Base-by-base conservation (phyloP, 2,888 invertebrate genomes). In the Linnaemya tessellans region DNA sequence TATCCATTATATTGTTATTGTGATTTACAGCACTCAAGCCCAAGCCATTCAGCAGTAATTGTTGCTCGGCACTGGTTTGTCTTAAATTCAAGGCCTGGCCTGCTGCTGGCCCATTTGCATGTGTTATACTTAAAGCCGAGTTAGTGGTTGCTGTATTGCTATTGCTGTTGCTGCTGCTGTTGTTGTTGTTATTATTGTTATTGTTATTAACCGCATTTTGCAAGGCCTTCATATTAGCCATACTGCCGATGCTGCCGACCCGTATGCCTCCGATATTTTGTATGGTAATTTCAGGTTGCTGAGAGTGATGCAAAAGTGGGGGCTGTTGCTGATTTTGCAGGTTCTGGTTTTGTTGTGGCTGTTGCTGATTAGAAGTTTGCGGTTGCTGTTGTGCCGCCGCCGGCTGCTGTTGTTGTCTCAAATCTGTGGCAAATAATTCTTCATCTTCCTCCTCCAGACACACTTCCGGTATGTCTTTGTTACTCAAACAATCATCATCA, bases 381-480 rank as follows among this genome's bases (percentile, higher is more conserved):
- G 86, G 75, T 46, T 81, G 83, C 38, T 80, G 68, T 9, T 71
- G 73, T 56, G 84, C 65, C 20, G 79, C 65, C 3, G 60, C 3
- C 18, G 80, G 49, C 41, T 80, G 86, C 20, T 84, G 80, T 11
- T 71, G 70, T 60, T 91, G 91, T 5, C 89, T 90, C 77, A 90
- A 78, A 83, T 90, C 91, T 13, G 91, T 90, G 43, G 90, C 89
- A 80, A 91, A 92, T 15, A 92, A 86, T 80, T 90, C 92, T 18
- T 92, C 91, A 67, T 91, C 91, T 58, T 91, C 92, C 84, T 92
- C 92, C 71, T 92, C 92, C 15, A 92, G 88, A 77, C 92, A 92
- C 3, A 92, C 92, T 65, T 92, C 92, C 0, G 92, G 92, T 74
- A 90, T 90, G 84, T 91, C 92, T 84, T 92, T 92, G 41, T 90